These are phyloP conservation scores for Halcyon malimbica DNA, from an alignment of 2,113 vertebrate species.

Conservation along the genomic window DNA sequence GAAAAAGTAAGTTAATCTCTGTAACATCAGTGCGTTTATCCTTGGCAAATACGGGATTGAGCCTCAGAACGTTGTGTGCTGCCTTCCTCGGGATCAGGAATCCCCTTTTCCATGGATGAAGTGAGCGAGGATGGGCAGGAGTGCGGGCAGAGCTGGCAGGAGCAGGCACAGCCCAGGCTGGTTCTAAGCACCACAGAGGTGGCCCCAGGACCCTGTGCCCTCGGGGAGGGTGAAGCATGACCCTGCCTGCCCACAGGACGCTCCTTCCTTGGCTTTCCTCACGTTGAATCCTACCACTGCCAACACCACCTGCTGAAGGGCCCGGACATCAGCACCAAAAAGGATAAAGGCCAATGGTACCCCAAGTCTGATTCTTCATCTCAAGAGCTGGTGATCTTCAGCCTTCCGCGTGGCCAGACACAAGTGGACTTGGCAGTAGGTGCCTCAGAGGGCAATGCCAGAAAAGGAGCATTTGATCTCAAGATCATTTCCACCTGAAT, in stretches of 20 bases:
- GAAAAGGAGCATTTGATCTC: not conserved
- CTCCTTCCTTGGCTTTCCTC: not conserved
- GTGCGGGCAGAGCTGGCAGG: rapidly evolving
- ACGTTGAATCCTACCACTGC: rapidly evolving
- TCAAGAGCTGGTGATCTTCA: rapidly evolving
- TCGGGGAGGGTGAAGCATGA: rapidly evolving
- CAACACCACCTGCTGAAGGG: rapidly evolving
- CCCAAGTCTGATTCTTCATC: rapidly evolving
- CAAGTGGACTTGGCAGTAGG: not conserved
- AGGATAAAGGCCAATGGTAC: rapidly evolving
- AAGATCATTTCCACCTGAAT: not conserved
- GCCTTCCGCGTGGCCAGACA: rapidly evolving
- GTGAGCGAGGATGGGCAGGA: rapidly evolving
- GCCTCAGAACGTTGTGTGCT: rapidly evolving
- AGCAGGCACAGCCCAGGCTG: rapidly evolving
- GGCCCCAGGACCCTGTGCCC: not conserved
- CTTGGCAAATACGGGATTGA: rapidly evolving
- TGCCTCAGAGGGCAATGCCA: not conserved
- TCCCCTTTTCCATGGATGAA: rapidly evolving
- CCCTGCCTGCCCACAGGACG: rapidly evolving
- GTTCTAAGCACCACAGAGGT: not conserved
- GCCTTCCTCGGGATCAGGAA: not conserved
- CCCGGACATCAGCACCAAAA: not conserved
- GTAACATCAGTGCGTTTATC: not conserved
- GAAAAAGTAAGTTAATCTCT: too few species aligned